Base-by-base conservation (phyloP, 2,888 invertebrate genomes). In the Epiblema foenella region DNA sequence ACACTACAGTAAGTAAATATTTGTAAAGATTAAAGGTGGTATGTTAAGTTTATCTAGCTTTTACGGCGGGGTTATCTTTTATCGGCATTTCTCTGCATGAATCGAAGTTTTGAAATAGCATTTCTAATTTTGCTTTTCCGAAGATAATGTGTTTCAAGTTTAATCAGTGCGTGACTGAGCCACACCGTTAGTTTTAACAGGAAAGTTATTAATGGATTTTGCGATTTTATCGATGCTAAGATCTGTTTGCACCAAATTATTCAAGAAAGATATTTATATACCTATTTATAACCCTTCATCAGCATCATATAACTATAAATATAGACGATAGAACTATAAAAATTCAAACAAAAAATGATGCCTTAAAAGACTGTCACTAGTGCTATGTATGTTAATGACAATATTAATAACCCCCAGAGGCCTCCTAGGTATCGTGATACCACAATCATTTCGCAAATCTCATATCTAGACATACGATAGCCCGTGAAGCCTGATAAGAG, bases 381-480 rank as follows among this genome's bases (percentile, higher is more conserved):
- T 24, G 24, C 24, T 24, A 4, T 3, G 2, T 1, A 4, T 24
- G 24, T 24, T 24, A 24, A 24, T 24, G 24, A 24, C 24, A 24
- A 24, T 24, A 24, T 24, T 46, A 54, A 64, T 57, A 57, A 46
- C 63, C 63, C 20, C 29, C 24, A 7, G 37, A 64, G 57, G 51
- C 37, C 63, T 46, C 17, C 18, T 56, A 60, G 20, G 11, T 37
- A 49, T 51, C 49, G 18, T 33, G 63, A 56, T 63, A 63, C 17
- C 37, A 51, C 11, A 18, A 69, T 63, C 51, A 54, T 39, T 58
- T 64, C 37, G 63, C 58, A 52, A 69, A 69, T 64, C 39, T 64
- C 17, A 7, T 58, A 69, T 69, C 69, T 64, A 64, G 51, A 69
- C 51, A 58, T n/a, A 69, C 57, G 69, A 64, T 63, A 64, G 57